A percentile compares a stretch with the other conserved stretches of the same genome.
phyloP scores from a whole-genome alignment of 2,113 vertebrate species.

The Gila orcuttii region DNA sequence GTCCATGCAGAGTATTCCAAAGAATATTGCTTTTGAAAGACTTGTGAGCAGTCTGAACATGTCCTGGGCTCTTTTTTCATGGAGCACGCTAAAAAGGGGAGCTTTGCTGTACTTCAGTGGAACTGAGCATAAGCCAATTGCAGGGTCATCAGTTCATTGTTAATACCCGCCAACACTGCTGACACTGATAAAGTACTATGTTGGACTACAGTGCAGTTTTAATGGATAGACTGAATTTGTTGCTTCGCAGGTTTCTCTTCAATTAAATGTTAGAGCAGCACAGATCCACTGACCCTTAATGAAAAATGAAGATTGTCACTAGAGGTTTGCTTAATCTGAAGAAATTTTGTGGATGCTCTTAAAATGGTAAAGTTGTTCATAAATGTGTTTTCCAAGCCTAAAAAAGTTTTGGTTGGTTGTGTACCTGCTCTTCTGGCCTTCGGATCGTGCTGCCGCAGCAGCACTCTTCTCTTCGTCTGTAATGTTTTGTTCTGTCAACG shows the following conservation, averaged over 20 bases:
- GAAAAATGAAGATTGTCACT: not conserved
- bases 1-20: not conserved
- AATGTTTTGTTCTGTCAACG: constrained; percentile 91
- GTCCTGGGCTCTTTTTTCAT: not conserved
- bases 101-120: not conserved
- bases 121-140: not conserved
- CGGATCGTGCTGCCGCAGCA: constrained; percentile 81
- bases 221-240: not conserved
- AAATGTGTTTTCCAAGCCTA: not conserved
- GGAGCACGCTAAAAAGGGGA: not conserved
- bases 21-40: not conserved
- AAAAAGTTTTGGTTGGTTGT: not conserved
- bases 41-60: not conserved
- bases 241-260: not conserved
- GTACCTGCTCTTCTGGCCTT: constrained; percentile 86
- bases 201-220: not conserved
- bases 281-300: not conserved
- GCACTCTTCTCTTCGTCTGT: constrained; percentile 96
- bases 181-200: not conserved
- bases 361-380: not conserved
- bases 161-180: not conserved
- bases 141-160: not conserved
- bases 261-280: not conserved
- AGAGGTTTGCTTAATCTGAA: not conserved
- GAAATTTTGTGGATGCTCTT: not conserved